Evolutionary conservation across 2,888 invertebrate genomes (phyloP).

Genomic region (Dasypolia templi): DNA sequence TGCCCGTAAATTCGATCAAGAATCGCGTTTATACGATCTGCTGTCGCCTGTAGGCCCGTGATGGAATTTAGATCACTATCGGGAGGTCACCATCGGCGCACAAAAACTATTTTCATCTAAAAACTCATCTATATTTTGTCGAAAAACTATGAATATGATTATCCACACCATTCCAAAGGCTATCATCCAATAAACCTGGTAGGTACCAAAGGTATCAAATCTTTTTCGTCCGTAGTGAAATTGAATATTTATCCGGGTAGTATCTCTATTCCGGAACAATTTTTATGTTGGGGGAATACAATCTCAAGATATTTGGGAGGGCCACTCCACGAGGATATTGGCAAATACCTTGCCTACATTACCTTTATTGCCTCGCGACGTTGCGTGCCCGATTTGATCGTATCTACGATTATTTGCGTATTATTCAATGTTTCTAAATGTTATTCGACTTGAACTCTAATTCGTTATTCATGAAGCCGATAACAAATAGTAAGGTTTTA

Average conservation of each 20-base stretch:
- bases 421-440: slow-evolving; percentile 84
- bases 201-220: slow-evolving; percentile 90
- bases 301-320: slow-evolving; percentile 90
- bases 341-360: slow-evolving; percentile 90
- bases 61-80: slow-evolving; percentile 72
- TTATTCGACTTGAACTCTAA: slow-evolving; percentile 78
- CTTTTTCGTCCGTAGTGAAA: slow-evolving; percentile 90
- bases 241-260: slow-evolving; percentile 91
- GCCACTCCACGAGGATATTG: slow-evolving; percentile 89
- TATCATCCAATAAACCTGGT: slow-evolving; percentile 89
- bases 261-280: slow-evolving; percentile 90
- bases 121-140: slow-evolving; percentile 81
- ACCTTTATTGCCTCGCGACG: slow-evolving; percentile 89
- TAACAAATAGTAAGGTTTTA: slow-evolving; percentile 67
- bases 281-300: slow-evolving; percentile 90
- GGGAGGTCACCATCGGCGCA: slow-evolving; percentile 71
- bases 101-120: slow-evolving; percentile 78
- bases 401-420: slow-evolving; percentile 85
- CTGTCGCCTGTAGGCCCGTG: slow-evolving; percentile 64
- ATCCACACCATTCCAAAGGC: slow-evolving; percentile 89
- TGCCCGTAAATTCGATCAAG: slow-evolving; percentile 50
- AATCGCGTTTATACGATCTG: slow-evolving; percentile 37
- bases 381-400: slow-evolving; percentile 85
- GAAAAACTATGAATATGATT: slow-evolving; percentile 89
- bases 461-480: slow-evolving; percentile 75